Evolutionary conservation across 2,888 invertebrate species (phyloP).

Genomic region (Germaria angustata): DNA sequence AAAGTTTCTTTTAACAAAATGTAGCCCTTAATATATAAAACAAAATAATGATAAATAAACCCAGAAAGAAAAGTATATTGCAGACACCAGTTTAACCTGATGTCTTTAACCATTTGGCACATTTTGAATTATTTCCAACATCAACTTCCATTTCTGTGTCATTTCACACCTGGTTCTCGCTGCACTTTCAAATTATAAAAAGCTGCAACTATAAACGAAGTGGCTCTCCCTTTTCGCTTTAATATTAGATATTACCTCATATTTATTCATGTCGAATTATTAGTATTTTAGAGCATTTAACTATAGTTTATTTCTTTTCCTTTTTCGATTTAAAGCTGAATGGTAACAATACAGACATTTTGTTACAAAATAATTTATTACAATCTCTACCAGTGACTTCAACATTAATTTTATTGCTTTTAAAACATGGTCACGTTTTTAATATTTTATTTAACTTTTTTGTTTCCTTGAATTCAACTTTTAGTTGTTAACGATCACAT

Average conservation of each 20-base stretch:
- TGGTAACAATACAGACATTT: background rate
- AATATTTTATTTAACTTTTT: conserved; percentile 6
- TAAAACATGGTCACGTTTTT: conserved; percentile 57
- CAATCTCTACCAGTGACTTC: conserved; percentile 34
- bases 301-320: too few relatives aligned
- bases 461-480: conserved; percentile 6
- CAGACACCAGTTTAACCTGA: too few relatives aligned
- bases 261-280: conserved; percentile 5
- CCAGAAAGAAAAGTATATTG: too few relatives aligned
- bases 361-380: conserved; percentile 54
- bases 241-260: conserved; percentile 27
- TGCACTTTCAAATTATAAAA: conserved; percentile 7
- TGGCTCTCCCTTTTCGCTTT: conserved; percentile 3
- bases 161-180: background rate
- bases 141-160: background rate
- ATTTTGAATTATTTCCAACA: background rate
- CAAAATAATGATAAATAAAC: too few relatives aligned
- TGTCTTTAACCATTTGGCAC: too few relatives aligned
- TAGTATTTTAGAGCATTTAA: conserved; percentile 13
- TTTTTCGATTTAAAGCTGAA: background rate
- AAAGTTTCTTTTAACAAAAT: too few relatives aligned
- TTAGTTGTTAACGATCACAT: conserved; percentile 39
- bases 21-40: too few relatives aligned
- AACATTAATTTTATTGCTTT: conserved; percentile 61
- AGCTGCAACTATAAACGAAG: background rate